Base-by-base conservation (phyloP, 2,113 vertebrate species). In the Bubo scandiacus region DNA sequence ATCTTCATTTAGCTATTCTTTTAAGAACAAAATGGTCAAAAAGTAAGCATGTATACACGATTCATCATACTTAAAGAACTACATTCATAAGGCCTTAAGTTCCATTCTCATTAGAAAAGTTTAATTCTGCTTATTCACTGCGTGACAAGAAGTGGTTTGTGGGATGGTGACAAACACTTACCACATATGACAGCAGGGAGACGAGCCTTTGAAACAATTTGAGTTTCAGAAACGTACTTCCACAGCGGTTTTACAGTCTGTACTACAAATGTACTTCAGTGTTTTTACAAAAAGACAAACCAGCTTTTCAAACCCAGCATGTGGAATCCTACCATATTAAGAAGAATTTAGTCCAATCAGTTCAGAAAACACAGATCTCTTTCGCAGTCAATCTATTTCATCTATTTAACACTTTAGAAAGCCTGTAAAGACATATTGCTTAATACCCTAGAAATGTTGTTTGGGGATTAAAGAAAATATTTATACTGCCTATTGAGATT, bases 111-210 rank as follows among this genome's bases (percentile, higher is more conserved):
- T 84, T 96, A 92, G 83, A 94, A 97, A 95, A 94, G 87, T 94
- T 96, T 81, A 96, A 96, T 97, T 97, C 96, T 97, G 96, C 97
- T 97, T 97, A 97, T 97, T 98, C 97, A 98, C 67, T 97, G 71
- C 10, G 7, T 75, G 81, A 97, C 89, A 98, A 98, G 92, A 98
- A 97, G 97, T 93, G 96, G 97, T 93, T 95, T 98, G 96, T 96
- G 96, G 95, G 77, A 88, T 86, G 88, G 93, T 97, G 96, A 97
- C 97, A 97, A 97, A 96, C 86, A 73, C 82, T 97, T 96, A 97
- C 96, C 97, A 98, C 96, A 97, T 97, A 97, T 94, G 94, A 97
- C 82, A 74, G 78, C 22, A 75, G 67, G 85, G 96, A 94, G 91
- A 97, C 91, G 84, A 97, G 95, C 88, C 96, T 95, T 92, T 92